Conservation (phyloP, 2,113 vertebrate species). For the Aleadryas rufinucha region DNA sequence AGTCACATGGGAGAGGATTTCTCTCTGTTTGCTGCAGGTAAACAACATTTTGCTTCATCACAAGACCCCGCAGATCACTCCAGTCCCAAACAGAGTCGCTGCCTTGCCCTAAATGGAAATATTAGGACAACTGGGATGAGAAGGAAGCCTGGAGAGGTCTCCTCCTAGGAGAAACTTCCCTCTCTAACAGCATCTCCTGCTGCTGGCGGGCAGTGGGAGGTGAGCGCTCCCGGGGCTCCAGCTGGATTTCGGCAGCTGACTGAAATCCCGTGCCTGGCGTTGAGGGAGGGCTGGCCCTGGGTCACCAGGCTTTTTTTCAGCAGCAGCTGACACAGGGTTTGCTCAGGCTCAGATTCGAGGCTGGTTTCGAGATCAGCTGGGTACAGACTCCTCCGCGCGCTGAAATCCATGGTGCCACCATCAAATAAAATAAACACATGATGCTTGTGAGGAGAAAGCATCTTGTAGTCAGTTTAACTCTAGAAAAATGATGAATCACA, state of each 20-base stretch:
- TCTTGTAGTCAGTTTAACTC: not conserved
- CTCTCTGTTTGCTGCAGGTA: not conserved
- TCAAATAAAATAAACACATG: not conserved
- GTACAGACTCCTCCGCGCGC: rapidly evolving
- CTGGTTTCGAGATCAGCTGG: not conserved
- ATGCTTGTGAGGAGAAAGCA: not conserved
- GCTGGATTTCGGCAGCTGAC: not conserved
- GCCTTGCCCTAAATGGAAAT: conserved; percentile 13
- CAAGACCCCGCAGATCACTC: not conserved
- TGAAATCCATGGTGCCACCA: rapidly evolving
- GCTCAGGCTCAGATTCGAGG: rapidly evolving
- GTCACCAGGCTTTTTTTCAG: not conserved
- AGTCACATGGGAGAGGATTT: not conserved
- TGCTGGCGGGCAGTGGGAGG: not conserved
- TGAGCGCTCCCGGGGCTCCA: not conserved
- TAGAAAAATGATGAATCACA: not conserved
- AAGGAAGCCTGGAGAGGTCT: not conserved
- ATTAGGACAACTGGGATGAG: not conserved
- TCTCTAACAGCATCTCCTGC: not conserved
- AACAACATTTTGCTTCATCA: not conserved
- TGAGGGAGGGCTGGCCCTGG: not conserved
- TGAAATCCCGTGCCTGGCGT: not conserved
- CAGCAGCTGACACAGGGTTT: not conserved
- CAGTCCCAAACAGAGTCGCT: not conserved
- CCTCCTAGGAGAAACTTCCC: not conserved